Base-by-base conservation (phyloP, 1,140 invertebrate species). In the Sitobion miscanthi region DNA sequence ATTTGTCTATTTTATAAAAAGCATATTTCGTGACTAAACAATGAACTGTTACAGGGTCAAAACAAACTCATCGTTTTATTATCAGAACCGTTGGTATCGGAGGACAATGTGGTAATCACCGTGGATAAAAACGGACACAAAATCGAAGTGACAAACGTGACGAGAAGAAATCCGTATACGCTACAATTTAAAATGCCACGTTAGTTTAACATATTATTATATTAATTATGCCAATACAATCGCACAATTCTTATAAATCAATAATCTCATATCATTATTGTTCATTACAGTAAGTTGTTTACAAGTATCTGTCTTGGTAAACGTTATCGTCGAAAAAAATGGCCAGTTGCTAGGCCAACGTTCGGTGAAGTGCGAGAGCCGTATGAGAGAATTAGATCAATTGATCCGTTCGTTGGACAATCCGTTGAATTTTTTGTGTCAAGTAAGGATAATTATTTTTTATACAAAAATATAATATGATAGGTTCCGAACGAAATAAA, bases 361-460 rank as follows among this genome's bases (percentile, higher is more conserved):
- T 25, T 97, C 97, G 94, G 97, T 98, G 90, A 98, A 98, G 95
- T 98, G 97, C 95, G 97, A 98, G 95, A 98, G 97, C 94, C 96
- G 97, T 93, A 95, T 98, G 47, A 95, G 97, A 49, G 98, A 98
- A 95, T 95, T 98, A 93, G 98, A 98, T 95, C 97, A 98, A 94
- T 96, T 98, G 93, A 95, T 98, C 57, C 95, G 97, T 82, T 96
- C 97, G 2, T 96, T 97, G 77, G 97, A 98, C 94, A 97, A 97
- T 95, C 98, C 98, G 0, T 95, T 98, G 57, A 97, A 98, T 94
- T 98, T 98, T 94, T 97, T 98, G 97, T 98, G 98, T 94, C 97
- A 98, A 96, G 97, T 97, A 96, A 94, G n/a, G 14, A 88, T 69
- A 17, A 38, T 89, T 23, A 1, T 38, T 89, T 88, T 49, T 88